A percentile compares a stretch with the other conserved stretches of the same genome.
These are phyloP conservation scores for Micromesistius poutassou DNA, from an alignment of 2,797 vertebrate genomes.

Conservation along the genomic window DNA sequence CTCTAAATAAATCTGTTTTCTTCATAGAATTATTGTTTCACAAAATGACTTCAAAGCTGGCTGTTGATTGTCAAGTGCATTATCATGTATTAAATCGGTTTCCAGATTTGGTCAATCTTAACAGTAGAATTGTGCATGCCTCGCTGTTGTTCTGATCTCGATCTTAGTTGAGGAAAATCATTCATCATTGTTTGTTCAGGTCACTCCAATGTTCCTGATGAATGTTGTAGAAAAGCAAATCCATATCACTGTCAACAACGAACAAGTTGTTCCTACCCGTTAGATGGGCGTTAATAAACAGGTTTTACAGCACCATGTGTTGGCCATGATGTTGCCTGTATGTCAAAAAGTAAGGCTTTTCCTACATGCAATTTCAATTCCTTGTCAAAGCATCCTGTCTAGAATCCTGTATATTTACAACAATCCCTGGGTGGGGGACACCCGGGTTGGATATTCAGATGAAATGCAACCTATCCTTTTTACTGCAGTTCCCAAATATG, in stretches of 20 bases:
- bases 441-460: no score
- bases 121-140: neutral
- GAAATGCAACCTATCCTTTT: no score
- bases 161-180: no score
- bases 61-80: neutral
- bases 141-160: neutral
- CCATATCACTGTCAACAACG: neutral
- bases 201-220: neutral
- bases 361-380: neutral
- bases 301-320: no score
- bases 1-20: neutral
- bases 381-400: no score
- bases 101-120: neutral
- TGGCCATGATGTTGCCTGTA: no score
- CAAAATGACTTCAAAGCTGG: neutral
- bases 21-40: neutral
- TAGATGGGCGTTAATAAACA: no score
- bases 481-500: no score
- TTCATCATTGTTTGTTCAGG: neutral
- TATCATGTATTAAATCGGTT: neutral
- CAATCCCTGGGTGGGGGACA: no score
- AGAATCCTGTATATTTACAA: no score
- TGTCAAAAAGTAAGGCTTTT: no score
- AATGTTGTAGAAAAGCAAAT: neutral
- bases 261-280: no score